Conservation (phyloP, 2,797 vertebrate genomes). For the Prionace glauca region DNA sequence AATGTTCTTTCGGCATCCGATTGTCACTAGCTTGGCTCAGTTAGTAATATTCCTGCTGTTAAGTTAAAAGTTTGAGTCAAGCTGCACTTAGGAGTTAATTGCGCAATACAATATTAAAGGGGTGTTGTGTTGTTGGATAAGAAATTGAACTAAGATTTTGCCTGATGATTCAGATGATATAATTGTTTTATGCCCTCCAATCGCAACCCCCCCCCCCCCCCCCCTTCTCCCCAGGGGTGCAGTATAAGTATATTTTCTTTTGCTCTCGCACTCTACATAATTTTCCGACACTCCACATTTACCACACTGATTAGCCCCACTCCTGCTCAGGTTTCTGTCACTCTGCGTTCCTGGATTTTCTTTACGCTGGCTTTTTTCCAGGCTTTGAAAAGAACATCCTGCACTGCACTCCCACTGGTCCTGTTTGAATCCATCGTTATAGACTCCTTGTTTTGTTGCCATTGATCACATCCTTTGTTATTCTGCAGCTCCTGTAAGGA, state of each 20-base stretch:
- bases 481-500: neutral
- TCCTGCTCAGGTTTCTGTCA: neutral
- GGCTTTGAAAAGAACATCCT: neutral
- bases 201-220: too few species aligned
- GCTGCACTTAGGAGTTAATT: neutral
- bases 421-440: neutral
- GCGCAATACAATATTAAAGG: neutral
- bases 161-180: neutral
- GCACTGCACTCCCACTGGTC: neutral
- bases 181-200: too few species aligned
- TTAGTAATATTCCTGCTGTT: neutral
- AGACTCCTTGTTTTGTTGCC: neutral
- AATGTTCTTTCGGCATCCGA: neutral
- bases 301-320: neutral
- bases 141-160: neutral
- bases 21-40: neutral
- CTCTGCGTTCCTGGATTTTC: neutral
- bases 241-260: neutral
- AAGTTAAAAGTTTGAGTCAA: neutral
- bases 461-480: neutral
- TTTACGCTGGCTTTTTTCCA: neutral
- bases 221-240: neutral
- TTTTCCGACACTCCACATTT: neutral
- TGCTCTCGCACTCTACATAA: neutral
- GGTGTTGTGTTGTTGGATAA: neutral